Base-by-base conservation (phyloP, 2,888 invertebrate species). In the Perdita meconis region DNA sequence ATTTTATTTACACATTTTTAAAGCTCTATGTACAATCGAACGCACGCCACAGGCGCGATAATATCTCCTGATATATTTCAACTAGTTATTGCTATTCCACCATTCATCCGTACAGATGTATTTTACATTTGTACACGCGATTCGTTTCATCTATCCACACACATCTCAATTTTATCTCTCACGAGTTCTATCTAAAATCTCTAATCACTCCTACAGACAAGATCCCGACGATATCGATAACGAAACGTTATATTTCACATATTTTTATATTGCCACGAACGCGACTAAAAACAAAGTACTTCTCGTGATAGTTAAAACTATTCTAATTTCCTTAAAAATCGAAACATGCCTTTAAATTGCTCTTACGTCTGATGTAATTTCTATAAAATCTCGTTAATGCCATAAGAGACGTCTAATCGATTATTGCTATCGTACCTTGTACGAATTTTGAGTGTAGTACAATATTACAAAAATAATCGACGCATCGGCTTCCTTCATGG, bases 1-100 rank as follows among this genome's bases (percentile, higher is more conserved):
- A 24, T 78, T 82, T 81, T 83, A 83, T 81, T 83, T 76, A 83
- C 75, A 83, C 51, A 56, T 22, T 13, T 77, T 61, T 56, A 30
- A 69, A 71, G 57, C 26, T 59, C 16, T 73, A 79, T 81, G 34
- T 81, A 78, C 68, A 76, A 30, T 44, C 8, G 34, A 22, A 19
- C 8, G 13, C 24, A 51, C 47, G 44, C 38, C 61, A 38, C 47
- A 5, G 42, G 57, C 66, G 42, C 47, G 40, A 68, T 60, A 64
- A 71, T 53, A 57, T 67, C n/a, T 65, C 22, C 12, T 6, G 19
- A 47, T 51, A 36, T 53, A 50, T 56, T 72, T 44, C 65, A 65
- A 47, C 38, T 59, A 67, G 51, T 55, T 47, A 61, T 72, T 34
- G 61, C 61, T 36, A 10, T 38, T 30, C 22, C 36, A 57, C 40